Conservation (phyloP, 1,140 invertebrate genomes). For the Melipona quadrifasciata region DNA sequence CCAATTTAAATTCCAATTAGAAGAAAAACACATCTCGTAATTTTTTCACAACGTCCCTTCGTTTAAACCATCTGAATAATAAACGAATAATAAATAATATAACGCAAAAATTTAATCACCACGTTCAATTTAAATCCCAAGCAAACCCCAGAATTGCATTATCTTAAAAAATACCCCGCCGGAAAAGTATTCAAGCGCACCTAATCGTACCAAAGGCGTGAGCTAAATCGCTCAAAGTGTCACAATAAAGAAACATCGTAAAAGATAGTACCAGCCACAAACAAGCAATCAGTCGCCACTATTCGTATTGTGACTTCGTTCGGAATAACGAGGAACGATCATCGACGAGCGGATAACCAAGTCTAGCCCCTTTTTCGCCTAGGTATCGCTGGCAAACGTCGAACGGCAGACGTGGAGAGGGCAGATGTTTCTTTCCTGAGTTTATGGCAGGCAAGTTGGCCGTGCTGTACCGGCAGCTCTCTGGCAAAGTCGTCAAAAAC, state of each 20-base stretch:
- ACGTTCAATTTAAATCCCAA: neutral
- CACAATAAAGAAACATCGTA: neutral
- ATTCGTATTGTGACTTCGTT: neutral
- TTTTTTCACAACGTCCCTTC: neutral
- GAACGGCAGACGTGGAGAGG: neutral
- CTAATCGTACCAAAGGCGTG: neutral
- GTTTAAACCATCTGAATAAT: neutral
- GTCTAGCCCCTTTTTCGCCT: constrained; percentile 74
- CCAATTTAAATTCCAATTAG: neutral
- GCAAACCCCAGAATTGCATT: neutral
- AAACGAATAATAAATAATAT: neutral
- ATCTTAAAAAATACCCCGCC: neutral
- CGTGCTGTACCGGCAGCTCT: constrained; percentile 71
- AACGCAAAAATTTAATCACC: neutral
- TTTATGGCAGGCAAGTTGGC: constrained; percentile 78
- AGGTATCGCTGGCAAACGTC: constrained; percentile 59
- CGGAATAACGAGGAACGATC: constrained; percentile 66
- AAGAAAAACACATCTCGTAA: neutral
- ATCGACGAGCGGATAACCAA: constrained; percentile 77
- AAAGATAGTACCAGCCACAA: neutral
- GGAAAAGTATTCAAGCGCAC: neutral
- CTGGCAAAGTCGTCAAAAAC: constrained; percentile 81
- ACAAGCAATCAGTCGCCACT: neutral
- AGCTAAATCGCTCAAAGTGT: neutral
- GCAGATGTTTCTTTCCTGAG: constrained; percentile 74